phyloP scores from a whole-genome alignment of 2,888 invertebrate genomes.

The Lottia gigantea region DNA sequence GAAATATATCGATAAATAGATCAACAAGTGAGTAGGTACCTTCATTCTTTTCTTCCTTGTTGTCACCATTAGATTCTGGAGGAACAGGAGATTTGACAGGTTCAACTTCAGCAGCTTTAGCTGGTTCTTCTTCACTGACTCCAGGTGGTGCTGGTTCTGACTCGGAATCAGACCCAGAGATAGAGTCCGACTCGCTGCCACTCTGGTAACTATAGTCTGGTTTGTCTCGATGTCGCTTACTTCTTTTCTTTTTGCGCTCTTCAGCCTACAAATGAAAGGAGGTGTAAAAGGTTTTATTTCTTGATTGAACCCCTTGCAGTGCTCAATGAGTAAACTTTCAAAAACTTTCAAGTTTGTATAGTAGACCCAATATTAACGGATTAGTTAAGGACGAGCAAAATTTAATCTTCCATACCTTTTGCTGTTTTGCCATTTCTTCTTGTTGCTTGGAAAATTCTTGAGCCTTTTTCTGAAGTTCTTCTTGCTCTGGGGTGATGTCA shows the following conservation, averaged over 20 bases:
- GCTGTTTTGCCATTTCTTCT: conserved; percentile 26
- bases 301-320: too few species aligned
- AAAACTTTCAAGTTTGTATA: too few species aligned
- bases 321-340: too few species aligned
- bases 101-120: conserved; percentile 65
- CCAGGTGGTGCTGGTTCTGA: conserved; percentile 66
- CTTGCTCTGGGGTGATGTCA: conserved; percentile 54
- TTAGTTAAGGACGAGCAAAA: too few species aligned
- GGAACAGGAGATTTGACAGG: conserved; percentile 53
- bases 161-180: conserved; percentile 69
- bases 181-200: conserved; percentile 62
- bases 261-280: conserved; percentile 22
- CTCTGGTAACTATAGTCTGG: conserved; percentile 63
- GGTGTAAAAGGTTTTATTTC: neutral
- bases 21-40: neutral
- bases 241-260: conserved; percentile 48
- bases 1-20: neutral
- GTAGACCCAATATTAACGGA: too few species aligned
- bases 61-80: conserved; percentile 30
- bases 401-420: neutral
- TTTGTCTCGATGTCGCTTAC: conserved; percentile 55
- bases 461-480: conserved; percentile 57
- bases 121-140: conserved; percentile 5
- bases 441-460: conserved; percentile 59
- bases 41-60: conserved; percentile 24